phyloP scores from a whole-genome alignment of 2,888 invertebrate species.

The Listrodromus nycthemerus region DNA sequence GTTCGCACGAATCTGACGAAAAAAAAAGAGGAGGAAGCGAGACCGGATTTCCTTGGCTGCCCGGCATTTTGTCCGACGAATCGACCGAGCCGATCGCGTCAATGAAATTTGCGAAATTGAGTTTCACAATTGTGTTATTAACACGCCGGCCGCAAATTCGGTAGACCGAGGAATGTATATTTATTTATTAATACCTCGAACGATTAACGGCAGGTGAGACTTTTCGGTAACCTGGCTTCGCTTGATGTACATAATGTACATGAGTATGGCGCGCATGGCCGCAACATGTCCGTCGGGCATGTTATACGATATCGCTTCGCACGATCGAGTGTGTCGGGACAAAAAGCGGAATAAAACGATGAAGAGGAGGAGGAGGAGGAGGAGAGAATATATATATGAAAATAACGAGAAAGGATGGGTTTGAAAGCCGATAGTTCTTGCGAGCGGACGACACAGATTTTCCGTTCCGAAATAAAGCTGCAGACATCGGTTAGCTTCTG shows the following conservation, averaged over 20 bases:
- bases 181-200: constrained; percentile 53
- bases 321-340: constrained; percentile 32
- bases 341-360: neutral
- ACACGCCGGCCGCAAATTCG: neutral
- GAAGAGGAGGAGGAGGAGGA: neutral
- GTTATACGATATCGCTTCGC: constrained; percentile 45
- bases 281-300: constrained; percentile 16
- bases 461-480: constrained; percentile 23
- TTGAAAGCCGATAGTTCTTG: neutral
- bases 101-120: neutral
- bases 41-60: too few relatives aligned
- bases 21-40: too few relatives aligned
- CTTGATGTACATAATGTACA: neutral
- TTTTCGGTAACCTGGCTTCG: constrained; percentile 34
- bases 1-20: neutral
- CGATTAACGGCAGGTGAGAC: constrained; percentile 51
- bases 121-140: neutral
- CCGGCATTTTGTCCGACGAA: neutral
- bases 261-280: neutral
- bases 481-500: neutral
- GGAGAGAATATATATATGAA: neutral
- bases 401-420: neutral
- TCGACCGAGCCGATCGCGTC: neutral
- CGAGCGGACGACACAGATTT: constrained; percentile 26
- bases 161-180: constrained; percentile 22